Conservation (phyloP, 2,797 vertebrate genomes). For the Fratercula arctica region DNA sequence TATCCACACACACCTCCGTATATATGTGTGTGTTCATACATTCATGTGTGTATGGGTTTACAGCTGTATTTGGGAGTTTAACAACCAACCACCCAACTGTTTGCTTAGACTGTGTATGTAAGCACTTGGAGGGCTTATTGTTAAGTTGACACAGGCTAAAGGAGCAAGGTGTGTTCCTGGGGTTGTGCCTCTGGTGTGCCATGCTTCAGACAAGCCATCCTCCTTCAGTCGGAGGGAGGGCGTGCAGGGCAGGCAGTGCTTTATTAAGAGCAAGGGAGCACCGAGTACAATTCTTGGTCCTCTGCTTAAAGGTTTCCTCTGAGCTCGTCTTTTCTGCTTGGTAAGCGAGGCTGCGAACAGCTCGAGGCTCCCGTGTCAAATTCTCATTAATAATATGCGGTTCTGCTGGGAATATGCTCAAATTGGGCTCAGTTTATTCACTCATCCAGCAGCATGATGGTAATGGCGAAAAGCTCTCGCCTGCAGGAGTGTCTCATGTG, state of each 20-base stretch:
- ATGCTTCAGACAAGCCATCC: background rate
- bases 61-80: background rate
- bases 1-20: background rate
- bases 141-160: background rate
- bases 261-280: background rate
- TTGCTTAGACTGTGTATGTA: background rate
- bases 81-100: background rate
- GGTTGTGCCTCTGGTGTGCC: background rate
- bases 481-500: background rate
- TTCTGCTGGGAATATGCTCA: background rate
- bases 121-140: background rate
- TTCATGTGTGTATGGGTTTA: background rate
- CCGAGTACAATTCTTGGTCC: background rate
- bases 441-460: background rate
- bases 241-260: fast-evolving
- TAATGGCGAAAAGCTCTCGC: background rate
- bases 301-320: background rate
- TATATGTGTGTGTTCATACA: fast-evolving
- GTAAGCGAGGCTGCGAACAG: background rate
- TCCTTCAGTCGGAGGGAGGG: background rate
- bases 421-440: background rate
- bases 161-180: background rate
- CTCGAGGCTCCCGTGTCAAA: background rate
- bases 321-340: background rate
- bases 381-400: background rate